A percentile compares a stretch with the other conserved stretches of the same genome.
These are phyloP conservation scores for Chironomus tentans DNA, from an alignment of 2,888 invertebrate species.

Conservation along the genomic window DNA sequence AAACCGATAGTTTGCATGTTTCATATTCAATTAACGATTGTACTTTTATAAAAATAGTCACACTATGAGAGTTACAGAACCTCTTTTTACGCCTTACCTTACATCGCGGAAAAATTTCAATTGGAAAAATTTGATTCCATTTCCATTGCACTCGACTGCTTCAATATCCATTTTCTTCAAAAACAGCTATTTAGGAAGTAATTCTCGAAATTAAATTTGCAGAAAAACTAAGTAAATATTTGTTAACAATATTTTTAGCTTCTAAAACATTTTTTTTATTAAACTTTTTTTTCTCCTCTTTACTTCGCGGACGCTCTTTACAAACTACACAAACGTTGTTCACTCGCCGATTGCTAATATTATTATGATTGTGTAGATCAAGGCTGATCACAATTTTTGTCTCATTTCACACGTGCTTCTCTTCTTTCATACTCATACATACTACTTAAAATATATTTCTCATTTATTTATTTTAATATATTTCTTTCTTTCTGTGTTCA, in stretches of 20 bases:
- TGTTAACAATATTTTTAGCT: no score
- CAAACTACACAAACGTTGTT: background rate
- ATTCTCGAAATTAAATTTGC: background rate
- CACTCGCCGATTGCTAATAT: background rate
- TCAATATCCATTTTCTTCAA: background rate
- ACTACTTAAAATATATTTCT: background rate
- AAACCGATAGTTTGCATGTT: no score
- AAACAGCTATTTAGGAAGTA: background rate
- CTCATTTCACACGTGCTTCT: slow-evolving; percentile 3
- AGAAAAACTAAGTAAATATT: no score
- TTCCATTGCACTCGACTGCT: background rate
- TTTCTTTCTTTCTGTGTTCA: no score
- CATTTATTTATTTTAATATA: background rate
- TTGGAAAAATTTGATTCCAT: background rate
- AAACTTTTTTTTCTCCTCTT: background rate
- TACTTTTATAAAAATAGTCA: background rate
- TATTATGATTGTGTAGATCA: slow-evolving; percentile 3
- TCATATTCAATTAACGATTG: background rate
- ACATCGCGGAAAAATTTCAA: background rate
- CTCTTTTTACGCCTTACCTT: background rate
- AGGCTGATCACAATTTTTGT: background rate
- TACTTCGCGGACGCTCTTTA: background rate
- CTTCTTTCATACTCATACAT: background rate
- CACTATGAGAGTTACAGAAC: background rate
- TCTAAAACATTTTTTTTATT: background rate